Evolutionary conservation across 2,888 invertebrate species (phyloP).

Genomic region (Lypha dubia): DNA sequence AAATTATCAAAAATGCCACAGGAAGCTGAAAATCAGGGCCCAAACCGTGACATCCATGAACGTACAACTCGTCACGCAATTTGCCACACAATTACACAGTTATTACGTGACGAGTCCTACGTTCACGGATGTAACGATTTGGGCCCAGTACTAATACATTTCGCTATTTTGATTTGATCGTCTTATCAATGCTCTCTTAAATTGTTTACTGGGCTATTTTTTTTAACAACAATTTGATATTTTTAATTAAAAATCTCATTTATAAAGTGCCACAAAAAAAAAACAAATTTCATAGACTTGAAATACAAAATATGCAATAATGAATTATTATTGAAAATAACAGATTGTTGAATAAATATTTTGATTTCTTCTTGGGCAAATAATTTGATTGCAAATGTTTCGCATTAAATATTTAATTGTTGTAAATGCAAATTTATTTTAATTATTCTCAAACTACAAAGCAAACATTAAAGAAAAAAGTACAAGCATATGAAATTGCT

Average conservation of each 20-base stretch:
- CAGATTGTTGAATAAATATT: slow-evolving; percentile 52
- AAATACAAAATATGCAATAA: slow-evolving; percentile 40
- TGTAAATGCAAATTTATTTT: slow-evolving; percentile 6
- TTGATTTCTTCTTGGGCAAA: slow-evolving; percentile 49
- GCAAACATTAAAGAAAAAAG: not conserved
- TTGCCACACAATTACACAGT: too few relatives aligned
- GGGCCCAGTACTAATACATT: too few relatives aligned
- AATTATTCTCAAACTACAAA: slow-evolving; percentile 1
- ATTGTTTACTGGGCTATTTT: not conserved
- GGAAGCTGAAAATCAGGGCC: too few relatives aligned
- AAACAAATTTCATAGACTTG: not conserved
- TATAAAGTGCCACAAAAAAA: not conserved
- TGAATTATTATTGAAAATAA: slow-evolving; percentile 55
- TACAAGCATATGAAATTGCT: slow-evolving; percentile 6
- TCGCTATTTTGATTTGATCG: too few relatives aligned
- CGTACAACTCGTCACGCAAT: too few relatives aligned
- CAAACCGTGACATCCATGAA: too few relatives aligned
- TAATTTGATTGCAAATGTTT: slow-evolving; percentile 33
- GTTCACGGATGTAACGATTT: too few relatives aligned
- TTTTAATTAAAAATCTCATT: slow-evolving; percentile 36
- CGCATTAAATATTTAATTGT: not conserved
- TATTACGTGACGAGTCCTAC: too few relatives aligned
- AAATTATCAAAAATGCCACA: too few relatives aligned
- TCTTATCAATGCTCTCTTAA: too few relatives aligned
- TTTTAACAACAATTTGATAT: not conserved